These are phyloP conservation scores for Ormyrus pomaceus DNA, from an alignment of 2,888 invertebrate species.

Conservation along the genomic window DNA sequence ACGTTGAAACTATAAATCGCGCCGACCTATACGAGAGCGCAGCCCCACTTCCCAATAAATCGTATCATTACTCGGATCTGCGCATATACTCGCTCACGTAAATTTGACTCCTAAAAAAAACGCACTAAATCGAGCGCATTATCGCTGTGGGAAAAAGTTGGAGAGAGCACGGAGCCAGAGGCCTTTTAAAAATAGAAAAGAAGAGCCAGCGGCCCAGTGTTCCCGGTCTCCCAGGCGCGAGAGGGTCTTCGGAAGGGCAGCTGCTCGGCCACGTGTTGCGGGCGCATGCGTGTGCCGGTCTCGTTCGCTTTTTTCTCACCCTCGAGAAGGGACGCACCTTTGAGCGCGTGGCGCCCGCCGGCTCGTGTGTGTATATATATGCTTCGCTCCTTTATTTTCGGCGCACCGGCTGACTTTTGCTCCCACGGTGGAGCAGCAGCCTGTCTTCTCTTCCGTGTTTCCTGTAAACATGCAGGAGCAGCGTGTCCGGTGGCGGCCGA, in stretches of 20 bases:
- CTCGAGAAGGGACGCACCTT: slow-evolving; percentile 28
- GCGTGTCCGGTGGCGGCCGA: no score
- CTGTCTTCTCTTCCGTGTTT: slow-evolving; percentile 6
- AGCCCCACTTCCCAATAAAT: not conserved
- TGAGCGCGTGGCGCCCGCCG: slow-evolving; percentile 21
- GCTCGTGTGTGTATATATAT: not conserved
- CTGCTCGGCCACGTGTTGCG: slow-evolving; percentile 50
- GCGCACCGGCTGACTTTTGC: slow-evolving; percentile 35
- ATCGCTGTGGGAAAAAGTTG: slow-evolving; percentile 53
- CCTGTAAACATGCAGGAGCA: slow-evolving; percentile 10
- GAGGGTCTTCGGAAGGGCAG: slow-evolving; percentile 51
- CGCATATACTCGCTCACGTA: slow-evolving; percentile 6
- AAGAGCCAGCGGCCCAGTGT: not conserved
- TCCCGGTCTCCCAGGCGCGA: slow-evolving; percentile 42
- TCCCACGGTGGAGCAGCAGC: slow-evolving; percentile 10
- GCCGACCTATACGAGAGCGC: not conserved
- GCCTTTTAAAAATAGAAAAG: slow-evolving; percentile 51
- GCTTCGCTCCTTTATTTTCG: slow-evolving; percentile 21
- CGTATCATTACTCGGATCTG: not conserved
- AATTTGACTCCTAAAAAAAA: slow-evolving; percentile 13
- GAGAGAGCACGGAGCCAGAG: not conserved
- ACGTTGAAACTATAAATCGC: slow-evolving; percentile 39
- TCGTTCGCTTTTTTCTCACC: slow-evolving; percentile 31
- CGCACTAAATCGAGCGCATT: slow-evolving; percentile 1
- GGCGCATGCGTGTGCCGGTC: not conserved